Conservation (phyloP, 2,113 vertebrate genomes). For the Accipiter cooperii region DNA sequence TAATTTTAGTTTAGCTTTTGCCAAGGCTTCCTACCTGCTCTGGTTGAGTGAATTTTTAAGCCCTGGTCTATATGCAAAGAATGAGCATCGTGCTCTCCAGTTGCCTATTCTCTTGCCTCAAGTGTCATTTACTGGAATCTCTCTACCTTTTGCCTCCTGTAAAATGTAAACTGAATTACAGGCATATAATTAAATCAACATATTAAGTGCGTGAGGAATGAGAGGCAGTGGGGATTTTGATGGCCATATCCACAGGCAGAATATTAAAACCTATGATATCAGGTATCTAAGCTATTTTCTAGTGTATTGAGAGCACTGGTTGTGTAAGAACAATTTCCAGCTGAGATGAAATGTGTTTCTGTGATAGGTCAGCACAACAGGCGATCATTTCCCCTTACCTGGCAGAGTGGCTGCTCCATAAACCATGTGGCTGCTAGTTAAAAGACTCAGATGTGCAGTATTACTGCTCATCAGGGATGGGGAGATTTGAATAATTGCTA, state of each 20-base stretch:
- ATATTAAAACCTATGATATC: background rate
- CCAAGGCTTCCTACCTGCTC: background rate
- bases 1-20: background rate
- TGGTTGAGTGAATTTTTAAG: background rate
- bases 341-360: background rate
- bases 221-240: background rate
- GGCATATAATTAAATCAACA: slow-evolving; percentile 36
- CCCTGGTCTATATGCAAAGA: background rate
- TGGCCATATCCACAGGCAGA: background rate
- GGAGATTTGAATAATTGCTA: background rate
- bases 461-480: background rate
- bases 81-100: background rate
- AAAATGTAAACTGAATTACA: slow-evolving; percentile 41
- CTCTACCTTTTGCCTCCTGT: slow-evolving; percentile 20
- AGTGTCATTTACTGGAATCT: slow-evolving; percentile 36
- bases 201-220: slow-evolving; percentile 1
- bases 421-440: background rate
- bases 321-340: background rate
- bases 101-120: slow-evolving; percentile 14
- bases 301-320: background rate
- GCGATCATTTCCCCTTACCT: background rate
- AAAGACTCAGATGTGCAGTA: background rate
- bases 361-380: background rate
- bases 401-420: background rate
- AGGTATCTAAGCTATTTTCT: background rate